phyloP scores from a whole-genome alignment of 2,797 vertebrate species.

The Staurois parvus region DNA sequence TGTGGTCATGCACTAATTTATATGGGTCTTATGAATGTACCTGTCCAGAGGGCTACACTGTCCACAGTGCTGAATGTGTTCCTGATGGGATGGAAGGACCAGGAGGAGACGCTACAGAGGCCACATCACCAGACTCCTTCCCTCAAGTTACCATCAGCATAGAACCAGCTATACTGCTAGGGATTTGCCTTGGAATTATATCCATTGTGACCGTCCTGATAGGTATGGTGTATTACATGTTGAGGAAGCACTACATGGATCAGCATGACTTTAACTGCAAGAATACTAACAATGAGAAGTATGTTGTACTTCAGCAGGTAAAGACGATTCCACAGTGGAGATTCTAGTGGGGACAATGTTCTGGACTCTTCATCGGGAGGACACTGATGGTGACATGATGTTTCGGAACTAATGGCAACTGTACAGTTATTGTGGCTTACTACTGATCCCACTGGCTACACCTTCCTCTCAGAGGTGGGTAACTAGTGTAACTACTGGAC shows the following conservation, averaged over 20 bases:
- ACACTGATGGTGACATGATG: background rate
- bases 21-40: slow-evolving; percentile 66
- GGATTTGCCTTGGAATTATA: slow-evolving; percentile 73
- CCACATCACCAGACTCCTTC: background rate
- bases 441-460: too few species aligned
- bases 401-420: too few species aligned
- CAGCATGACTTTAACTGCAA: slow-evolving; percentile 72
- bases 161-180: slow-evolving; percentile 74
- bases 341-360: slow-evolving; percentile 43
- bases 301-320: slow-evolving; percentile 74
- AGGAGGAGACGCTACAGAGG: accelerated
- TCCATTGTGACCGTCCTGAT: slow-evolving; percentile 72
- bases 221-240: slow-evolving; percentile 73
- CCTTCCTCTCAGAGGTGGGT: too few species aligned
- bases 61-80: background rate
- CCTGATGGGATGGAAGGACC: slow-evolving; percentile 50
- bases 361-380: background rate
- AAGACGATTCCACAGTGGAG: slow-evolving; percentile 38
- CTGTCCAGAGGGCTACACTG: slow-evolving; percentile 67
- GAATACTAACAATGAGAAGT: slow-evolving; percentile 69
- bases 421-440: too few species aligned
- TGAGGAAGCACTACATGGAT: slow-evolving; percentile 66
- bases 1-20: slow-evolving; percentile 67
- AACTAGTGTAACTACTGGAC: too few species aligned
- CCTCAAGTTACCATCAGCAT: slow-evolving; percentile 52